Conservation (phyloP, 92 coral and sea anemone species). For the Phenganax stokvisi region DNA sequence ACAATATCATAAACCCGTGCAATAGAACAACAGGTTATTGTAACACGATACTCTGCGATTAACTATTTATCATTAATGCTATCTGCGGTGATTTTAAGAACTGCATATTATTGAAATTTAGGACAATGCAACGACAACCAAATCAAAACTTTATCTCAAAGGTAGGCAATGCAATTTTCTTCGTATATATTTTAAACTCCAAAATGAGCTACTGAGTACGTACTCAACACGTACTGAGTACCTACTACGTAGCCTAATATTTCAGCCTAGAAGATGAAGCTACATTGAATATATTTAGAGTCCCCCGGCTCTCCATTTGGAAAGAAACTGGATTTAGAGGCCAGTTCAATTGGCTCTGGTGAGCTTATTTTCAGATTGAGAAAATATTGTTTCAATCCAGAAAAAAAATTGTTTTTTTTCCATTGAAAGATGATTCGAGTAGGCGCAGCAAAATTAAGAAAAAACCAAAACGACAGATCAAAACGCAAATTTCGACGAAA, state of each 20-base stretch:
- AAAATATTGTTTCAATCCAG: too few relatives aligned
- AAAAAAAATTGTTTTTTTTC: not conserved
- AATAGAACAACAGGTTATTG: not conserved
- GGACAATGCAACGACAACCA: conserved; percentile 10
- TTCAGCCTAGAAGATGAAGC: not conserved
- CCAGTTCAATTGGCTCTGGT: conserved; percentile 18
- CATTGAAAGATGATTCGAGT: not conserved
- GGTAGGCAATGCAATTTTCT: conserved; percentile 8
- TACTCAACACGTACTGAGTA: too few relatives aligned
- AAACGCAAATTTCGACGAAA: conserved; percentile 16
- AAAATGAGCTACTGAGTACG: not conserved
- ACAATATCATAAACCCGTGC: not conserved
- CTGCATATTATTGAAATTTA: not conserved
- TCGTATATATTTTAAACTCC: not conserved
- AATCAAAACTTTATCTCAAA: not conserved
- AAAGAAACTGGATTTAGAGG: conserved; percentile 7
- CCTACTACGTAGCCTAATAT: too few relatives aligned
- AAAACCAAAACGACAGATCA: conserved; percentile 12
- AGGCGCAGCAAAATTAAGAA: conserved; percentile 15
- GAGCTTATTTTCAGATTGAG: not conserved
- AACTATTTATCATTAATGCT: too few relatives aligned
- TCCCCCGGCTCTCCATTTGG: not conserved
- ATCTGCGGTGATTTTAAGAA: not conserved
- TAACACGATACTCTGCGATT: not conserved
- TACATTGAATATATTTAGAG: not conserved